Evolutionary conservation across 2,888 invertebrate genomes (phyloP), one percentile per base, ranked within the genome.

Genomic region (Lissonota sp.): DNA sequence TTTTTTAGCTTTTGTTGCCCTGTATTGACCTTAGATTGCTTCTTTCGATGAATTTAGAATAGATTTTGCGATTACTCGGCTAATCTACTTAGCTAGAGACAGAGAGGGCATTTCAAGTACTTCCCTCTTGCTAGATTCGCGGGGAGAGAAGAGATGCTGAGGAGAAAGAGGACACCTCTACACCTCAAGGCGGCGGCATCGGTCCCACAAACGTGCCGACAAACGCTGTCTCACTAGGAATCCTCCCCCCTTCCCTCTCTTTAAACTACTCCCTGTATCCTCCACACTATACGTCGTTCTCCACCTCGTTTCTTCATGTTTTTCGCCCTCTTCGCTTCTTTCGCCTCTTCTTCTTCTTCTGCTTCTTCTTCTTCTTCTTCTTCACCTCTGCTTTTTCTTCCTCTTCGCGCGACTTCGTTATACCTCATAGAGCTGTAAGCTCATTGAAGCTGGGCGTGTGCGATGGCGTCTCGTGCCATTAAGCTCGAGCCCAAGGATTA

Each of bases 201-300:
- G 91, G 89, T 86, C 85, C 86, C 88, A 89, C 91, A 91, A 91
- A 91, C 90, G 91, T 69, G 91, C 91, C 91, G 91, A 91, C 91
- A 91, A 91, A 91, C 91, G 91, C 83, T 91, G 91, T 90, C 91
- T 88, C 88, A 87, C 87, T 90, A 89, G 88, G 85, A 87, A 87
- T 84, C 83, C 84, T 86, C 81, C 85, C 81, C 84, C 74, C 82
- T 72, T 82, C 80, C 66, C 81, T 64, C 79, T 78, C 64, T 49
- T 71, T 80, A 76, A 80, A 77, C 67, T 83, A 57, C 78, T 72
- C 58, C 63, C 79, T 82, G 70, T 83, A 77, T 74, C 79, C 72
- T 80, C 81, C 77, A 69, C 72, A 78, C 77, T 78, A 72, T 74
- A 60, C 57, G 53, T 70, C 72, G 83, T 80, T 72, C 75, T 64